phyloP scores from a whole-genome alignment of 2,113 vertebrate species.

The Danionella cerebrum region DNA sequence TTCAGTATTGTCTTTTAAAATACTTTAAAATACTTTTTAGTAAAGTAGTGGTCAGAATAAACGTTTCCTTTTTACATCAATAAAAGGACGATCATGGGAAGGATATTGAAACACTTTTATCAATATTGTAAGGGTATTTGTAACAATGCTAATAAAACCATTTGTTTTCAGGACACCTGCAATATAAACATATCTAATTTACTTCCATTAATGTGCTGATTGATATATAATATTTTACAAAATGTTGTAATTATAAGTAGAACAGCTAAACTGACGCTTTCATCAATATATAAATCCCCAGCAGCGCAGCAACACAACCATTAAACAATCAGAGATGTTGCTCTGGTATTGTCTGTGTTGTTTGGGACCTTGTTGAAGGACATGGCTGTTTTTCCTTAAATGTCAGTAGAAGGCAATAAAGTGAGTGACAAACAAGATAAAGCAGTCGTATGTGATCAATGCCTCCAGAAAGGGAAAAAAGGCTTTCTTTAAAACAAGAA shows the following conservation, averaged over 20 bases:
- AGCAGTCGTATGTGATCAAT: conserved; percentile 14
- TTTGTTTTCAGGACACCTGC: no score
- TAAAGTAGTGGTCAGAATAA: no score
- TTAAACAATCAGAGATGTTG: not conserved
- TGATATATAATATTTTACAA: not conserved
- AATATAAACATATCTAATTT: no score
- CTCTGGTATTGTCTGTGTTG: not conserved
- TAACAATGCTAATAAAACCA: no score
- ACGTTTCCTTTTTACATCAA: no score
- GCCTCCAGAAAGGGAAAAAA: not conserved
- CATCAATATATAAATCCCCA: not conserved
- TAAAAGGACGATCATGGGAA: no score
- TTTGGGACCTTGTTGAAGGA: conserved; percentile 3
- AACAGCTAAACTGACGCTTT: not conserved
- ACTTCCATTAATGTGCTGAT: no score
- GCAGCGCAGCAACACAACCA: not conserved
- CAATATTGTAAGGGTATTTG: no score
- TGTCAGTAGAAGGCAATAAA: conserved; percentile 10
- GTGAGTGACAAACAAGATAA: conserved; percentile 20
- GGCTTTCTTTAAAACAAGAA: not conserved
- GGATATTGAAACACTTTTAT: no score
- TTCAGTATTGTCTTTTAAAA: no score
- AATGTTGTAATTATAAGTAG: not conserved
- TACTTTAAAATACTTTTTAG: no score
- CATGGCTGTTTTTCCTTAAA: not conserved